phyloP scores from a whole-genome alignment of 2,888 invertebrate species.

The Lasioglossum oenotherae region DNA sequence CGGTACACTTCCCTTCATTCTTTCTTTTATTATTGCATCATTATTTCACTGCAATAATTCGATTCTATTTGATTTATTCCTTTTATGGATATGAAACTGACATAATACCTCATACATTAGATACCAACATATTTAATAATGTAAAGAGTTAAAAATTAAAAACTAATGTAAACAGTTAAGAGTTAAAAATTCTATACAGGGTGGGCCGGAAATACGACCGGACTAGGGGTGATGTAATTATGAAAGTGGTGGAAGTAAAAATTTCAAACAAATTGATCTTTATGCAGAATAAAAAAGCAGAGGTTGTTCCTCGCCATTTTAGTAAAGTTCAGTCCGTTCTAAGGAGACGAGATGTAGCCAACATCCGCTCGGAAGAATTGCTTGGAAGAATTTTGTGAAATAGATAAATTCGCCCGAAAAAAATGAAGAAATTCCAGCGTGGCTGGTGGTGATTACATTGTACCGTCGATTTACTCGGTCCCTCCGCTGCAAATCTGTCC shows the following conservation, averaged over 20 bases:
- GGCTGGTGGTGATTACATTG: constrained; percentile 5
- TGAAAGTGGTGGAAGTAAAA: neutral
- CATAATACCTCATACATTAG: no score
- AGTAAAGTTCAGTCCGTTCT: neutral
- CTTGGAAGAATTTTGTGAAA: constrained; percentile 11
- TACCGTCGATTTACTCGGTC: constrained; percentile 40
- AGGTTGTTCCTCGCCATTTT: no score
- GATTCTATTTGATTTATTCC: no score
- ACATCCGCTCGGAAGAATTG: neutral
- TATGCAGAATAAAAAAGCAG: no score
- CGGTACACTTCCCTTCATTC: neutral
- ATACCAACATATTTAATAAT: no score
- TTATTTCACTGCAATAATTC: neutral
- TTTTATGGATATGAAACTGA: no score
- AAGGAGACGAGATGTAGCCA: neutral
- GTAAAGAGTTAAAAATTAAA: no score
- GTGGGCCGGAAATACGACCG: no score
- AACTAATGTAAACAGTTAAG: no score
- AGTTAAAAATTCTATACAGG: no score
- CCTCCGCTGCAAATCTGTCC: constrained; percentile 34
- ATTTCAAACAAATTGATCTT: neutral
- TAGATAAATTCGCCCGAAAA: constrained; percentile 30
- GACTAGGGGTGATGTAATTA: no score
- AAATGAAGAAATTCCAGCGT: constrained; percentile 45
- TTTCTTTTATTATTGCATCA: neutral